Percentiles rank a stretch among this genome's conserved stretches.
Evolutionary conservation across 1,140 invertebrate genomes (phyloP).

Genomic region (Ditylenchus dipsaci): DNA sequence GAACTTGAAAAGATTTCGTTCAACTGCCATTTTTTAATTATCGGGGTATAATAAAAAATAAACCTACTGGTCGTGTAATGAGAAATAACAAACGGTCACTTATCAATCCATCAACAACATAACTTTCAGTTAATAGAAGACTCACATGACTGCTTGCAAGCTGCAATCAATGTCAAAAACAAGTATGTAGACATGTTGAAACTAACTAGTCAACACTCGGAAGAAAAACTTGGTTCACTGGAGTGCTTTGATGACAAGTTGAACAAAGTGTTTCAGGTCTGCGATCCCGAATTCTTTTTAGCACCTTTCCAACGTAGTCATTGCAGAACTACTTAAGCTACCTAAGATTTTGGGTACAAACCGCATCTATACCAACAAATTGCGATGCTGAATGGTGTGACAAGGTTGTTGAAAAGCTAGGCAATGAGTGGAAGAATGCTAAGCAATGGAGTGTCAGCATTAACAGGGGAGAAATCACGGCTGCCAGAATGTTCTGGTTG

Average conservation of each 20-base stretch:
- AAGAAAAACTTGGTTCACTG: slow-evolving; percentile 13
- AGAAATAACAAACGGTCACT: too few relatives aligned
- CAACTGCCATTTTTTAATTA: too few relatives aligned
- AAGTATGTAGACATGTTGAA: slow-evolving; percentile 16
- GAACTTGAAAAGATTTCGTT: too few relatives aligned
- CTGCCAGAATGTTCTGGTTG: slow-evolving; percentile 22
- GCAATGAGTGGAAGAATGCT: slow-evolving; percentile 15
- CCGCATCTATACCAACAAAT: slow-evolving; percentile 7
- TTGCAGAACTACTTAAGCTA: slow-evolving; percentile 24
- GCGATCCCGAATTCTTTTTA: not conserved
- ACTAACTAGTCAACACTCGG: slow-evolving; percentile 11
- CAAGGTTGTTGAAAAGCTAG: slow-evolving; percentile 10
- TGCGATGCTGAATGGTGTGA: slow-evolving; percentile 20
- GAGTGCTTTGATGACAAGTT: slow-evolving; percentile 11
- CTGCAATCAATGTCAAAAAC: slow-evolving; percentile 28
- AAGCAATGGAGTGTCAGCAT: slow-evolving; percentile 16
- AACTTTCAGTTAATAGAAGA: slow-evolving; percentile 31
- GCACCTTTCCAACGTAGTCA: not conserved
- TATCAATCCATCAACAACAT: too few relatives aligned
- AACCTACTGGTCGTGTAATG: too few relatives aligned
- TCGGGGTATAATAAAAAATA: too few relatives aligned
- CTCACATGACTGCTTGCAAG: slow-evolving; percentile 29
- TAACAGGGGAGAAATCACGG: slow-evolving; percentile 16
- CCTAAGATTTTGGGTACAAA: slow-evolving; percentile 19
- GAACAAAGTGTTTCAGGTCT: slow-evolving; percentile 4